Evolutionary conservation across 2,888 invertebrate genomes (phyloP).

Genomic region (Idaea biselata): DNA sequence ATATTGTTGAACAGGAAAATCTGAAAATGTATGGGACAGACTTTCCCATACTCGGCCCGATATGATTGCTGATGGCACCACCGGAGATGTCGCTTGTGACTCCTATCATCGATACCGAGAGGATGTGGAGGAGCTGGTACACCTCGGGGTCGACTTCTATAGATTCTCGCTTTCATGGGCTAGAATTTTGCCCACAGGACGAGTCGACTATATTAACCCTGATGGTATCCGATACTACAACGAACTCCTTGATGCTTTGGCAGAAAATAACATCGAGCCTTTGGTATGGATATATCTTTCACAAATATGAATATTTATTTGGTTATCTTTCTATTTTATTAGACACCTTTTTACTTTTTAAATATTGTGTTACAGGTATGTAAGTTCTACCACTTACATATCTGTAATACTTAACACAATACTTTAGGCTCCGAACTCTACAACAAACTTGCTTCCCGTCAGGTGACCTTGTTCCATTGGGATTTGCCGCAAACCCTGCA

Average conservation of each 20-base stretch:
- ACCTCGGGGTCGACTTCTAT: conserved; percentile 80
- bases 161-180: conserved; percentile 83
- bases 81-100: conserved; percentile 85
- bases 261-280: conserved; percentile 82
- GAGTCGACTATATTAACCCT: conserved; percentile 75
- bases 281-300: conserved; percentile 55
- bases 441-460: conserved; percentile 14
- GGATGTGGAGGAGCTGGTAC: conserved; percentile 73
- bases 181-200: conserved; percentile 82
- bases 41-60: conserved; percentile 77
- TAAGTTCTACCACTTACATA: no score
- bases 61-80: conserved; percentile 81
- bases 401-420: no score
- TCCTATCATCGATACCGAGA: conserved; percentile 84
- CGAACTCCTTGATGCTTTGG: conserved; percentile 82
- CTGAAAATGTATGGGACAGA: conserved; percentile 83
- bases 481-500: conserved; percentile 82
- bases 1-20: conserved; percentile 73
- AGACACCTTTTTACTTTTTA: no score
- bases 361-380: no score
- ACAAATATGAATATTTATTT: no score
- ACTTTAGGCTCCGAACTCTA: no score
- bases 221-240: conserved; percentile 85
- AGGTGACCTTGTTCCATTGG: conserved; percentile 85
- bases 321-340: no score